Evolutionary conservation across 1,140 invertebrate genomes (phyloP).

Genomic region (Lepidurus arcticus): DNA sequence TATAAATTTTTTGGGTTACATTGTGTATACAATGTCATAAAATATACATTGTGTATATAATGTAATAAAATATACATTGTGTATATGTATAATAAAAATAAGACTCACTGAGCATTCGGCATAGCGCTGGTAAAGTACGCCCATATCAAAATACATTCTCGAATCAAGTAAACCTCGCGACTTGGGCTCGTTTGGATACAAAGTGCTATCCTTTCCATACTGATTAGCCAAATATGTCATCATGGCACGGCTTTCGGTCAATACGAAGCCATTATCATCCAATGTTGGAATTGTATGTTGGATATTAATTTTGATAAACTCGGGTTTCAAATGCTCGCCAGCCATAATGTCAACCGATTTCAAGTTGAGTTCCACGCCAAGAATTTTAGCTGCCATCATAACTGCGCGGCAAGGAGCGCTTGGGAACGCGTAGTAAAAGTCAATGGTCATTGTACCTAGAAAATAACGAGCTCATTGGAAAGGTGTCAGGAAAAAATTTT

Average conservation of each 20-base stretch:
- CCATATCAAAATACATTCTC: conserved; percentile 66
- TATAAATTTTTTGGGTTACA: neutral
- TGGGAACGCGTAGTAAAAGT: conserved; percentile 60
- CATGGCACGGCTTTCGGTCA: conserved; percentile 62
- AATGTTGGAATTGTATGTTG: conserved; percentile 62
- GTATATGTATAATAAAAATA: neutral
- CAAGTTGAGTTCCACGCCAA: conserved; percentile 64
- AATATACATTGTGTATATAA: neutral
- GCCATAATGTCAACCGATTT: conserved; percentile 60
- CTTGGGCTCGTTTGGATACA: conserved; percentile 63
- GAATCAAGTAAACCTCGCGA: conserved; percentile 64
- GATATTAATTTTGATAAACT: conserved; percentile 61
- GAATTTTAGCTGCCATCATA: conserved; percentile 56
- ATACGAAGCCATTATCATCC: conserved; percentile 57
- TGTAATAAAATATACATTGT: too few relatives aligned
- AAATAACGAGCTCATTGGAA: neutral
- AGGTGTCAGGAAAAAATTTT: too few relatives aligned
- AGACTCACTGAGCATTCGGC: conserved; percentile 55
- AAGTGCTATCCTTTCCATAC: conserved; percentile 59
- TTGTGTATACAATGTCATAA: too few relatives aligned
- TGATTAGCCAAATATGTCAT: conserved; percentile 62
- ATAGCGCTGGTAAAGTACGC: conserved; percentile 57
- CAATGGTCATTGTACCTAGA: conserved; percentile 47
- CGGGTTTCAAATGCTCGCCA: conserved; percentile 62
- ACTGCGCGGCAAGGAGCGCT: conserved; percentile 61